phyloP scores from a whole-genome alignment of 2,888 invertebrate species.

The Choristoneura rosaceana region DNA sequence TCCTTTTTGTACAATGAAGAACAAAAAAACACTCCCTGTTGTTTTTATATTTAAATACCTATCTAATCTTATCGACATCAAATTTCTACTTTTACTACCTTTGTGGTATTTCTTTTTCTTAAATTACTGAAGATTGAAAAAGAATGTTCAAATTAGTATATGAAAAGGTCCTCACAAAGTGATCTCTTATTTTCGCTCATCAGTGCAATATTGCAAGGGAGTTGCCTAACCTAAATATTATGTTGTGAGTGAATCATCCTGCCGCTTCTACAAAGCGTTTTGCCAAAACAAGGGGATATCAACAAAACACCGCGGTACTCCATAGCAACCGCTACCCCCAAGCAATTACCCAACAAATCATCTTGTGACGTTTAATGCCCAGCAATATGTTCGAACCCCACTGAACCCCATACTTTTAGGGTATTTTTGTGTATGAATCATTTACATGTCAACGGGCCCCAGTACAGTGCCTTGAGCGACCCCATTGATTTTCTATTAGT shows the following conservation, averaged over 20 bases:
- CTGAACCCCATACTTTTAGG: slow-evolving; percentile 53
- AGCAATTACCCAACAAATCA: slow-evolving; percentile 84
- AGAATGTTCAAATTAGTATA: too few relatives aligned
- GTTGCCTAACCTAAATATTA: background rate
- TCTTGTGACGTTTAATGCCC: slow-evolving; percentile 82
- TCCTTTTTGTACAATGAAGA: too few relatives aligned
- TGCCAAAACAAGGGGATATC: slow-evolving; percentile 73
- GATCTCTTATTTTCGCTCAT: too few relatives aligned
- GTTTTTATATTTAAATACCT: too few relatives aligned
- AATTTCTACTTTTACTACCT: too few relatives aligned
- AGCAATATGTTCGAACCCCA: slow-evolving; percentile 79
- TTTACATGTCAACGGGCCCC: slow-evolving; percentile 75
- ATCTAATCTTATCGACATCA: too few relatives aligned
- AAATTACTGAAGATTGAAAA: too few relatives aligned
- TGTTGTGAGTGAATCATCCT: slow-evolving; percentile 1
- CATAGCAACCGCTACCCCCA: slow-evolving; percentile 75
- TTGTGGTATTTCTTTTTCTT: too few relatives aligned
- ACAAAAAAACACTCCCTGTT: too few relatives aligned
- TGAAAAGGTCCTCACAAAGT: too few relatives aligned
- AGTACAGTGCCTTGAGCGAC: slow-evolving; percentile 62
- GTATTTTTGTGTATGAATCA: slow-evolving; percentile 74
- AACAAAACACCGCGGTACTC: slow-evolving; percentile 70
- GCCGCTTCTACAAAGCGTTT: slow-evolving; percentile 46
- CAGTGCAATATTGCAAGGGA: background rate
- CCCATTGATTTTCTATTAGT: slow-evolving; percentile 85